These are phyloP conservation scores for Carassius auratus DNA, from an alignment of 2,113 vertebrate species.

Conservation along the genomic window DNA sequence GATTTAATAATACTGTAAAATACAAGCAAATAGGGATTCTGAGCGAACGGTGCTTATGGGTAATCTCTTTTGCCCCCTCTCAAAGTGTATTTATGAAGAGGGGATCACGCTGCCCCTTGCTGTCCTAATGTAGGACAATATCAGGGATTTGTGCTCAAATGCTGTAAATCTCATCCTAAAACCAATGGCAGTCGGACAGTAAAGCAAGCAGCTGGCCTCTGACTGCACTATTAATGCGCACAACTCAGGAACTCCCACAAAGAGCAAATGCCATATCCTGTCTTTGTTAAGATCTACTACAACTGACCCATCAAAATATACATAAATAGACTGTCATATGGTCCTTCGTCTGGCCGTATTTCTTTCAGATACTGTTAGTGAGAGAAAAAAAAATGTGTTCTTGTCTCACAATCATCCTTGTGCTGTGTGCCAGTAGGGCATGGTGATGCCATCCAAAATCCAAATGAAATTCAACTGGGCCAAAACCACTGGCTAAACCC, in stretches of 20 bases:
- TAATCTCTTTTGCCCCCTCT: conserved; percentile 53
- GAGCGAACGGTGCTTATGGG: background rate
- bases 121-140: conserved; percentile 76
- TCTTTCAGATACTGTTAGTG: background rate
- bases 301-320: conserved; percentile 27
- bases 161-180: conserved; percentile 48
- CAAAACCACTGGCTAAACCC: conserved; percentile 9
- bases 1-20: background rate
- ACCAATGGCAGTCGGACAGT: conserved; percentile 59
- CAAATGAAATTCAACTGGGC: background rate
- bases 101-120: conserved; percentile 67
- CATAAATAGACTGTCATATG: conserved; percentile 21
- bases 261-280: conserved; percentile 31
- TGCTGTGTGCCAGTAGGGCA: background rate
- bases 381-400: background rate
- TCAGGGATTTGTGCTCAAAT: conserved; percentile 69
- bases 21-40: background rate
- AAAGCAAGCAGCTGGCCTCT: conserved; percentile 32
- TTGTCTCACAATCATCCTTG: background rate
- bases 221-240: conserved; percentile 44
- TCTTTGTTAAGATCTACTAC: background rate
- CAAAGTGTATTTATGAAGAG: conserved; percentile 67
- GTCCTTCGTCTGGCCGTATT: background rate
- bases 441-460: conserved; percentile 19
- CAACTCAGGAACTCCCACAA: conserved; percentile 30